phyloP scores from a whole-genome alignment of 2,113 vertebrate genomes.

The Sinocyclocheilus anshuiensis region DNA sequence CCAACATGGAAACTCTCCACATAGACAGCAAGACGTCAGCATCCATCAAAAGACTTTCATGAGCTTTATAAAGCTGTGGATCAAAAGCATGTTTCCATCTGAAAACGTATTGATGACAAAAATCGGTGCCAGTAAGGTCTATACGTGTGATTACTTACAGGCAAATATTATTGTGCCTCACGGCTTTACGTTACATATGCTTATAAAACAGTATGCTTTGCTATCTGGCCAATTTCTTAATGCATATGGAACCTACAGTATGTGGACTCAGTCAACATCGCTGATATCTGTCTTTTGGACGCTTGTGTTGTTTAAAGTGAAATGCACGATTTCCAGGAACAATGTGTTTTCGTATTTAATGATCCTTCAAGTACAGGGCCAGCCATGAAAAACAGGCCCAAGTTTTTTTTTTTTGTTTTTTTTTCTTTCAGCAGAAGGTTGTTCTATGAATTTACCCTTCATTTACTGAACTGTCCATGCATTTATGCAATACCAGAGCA shows the following conservation, averaged over 20 bases:
- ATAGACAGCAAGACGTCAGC: conserved; percentile 10
- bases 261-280: conserved; percentile 45
- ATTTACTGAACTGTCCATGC: conserved; percentile 54
- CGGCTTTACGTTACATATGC: not conserved
- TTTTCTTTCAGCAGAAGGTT: conserved; percentile 39
- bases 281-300: conserved; percentile 54
- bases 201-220: conserved; percentile 19
- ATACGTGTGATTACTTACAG: conserved; percentile 17
- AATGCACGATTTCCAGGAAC: conserved; percentile 58
- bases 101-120: conserved; percentile 6
- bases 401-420: not conserved
- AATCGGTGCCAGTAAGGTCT: not conserved
- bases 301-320: conserved; percentile 49
- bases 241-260: conserved; percentile 34
- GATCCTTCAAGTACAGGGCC: conserved; percentile 51
- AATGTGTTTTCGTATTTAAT: conserved; percentile 53
- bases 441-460: conserved; percentile 52
- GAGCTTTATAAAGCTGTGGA: not conserved
- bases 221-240: conserved; percentile 28
- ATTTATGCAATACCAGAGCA: conserved; percentile 47
- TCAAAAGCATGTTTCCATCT: not conserved
- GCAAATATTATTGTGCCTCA: not conserved
- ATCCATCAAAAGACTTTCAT: conserved; percentile 22
- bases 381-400: conserved; percentile 56
- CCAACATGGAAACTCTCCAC: conserved; percentile 25